phyloP scores from a whole-genome alignment of 1,140 invertebrate genomes.

The Drosophila bipectinata region DNA sequence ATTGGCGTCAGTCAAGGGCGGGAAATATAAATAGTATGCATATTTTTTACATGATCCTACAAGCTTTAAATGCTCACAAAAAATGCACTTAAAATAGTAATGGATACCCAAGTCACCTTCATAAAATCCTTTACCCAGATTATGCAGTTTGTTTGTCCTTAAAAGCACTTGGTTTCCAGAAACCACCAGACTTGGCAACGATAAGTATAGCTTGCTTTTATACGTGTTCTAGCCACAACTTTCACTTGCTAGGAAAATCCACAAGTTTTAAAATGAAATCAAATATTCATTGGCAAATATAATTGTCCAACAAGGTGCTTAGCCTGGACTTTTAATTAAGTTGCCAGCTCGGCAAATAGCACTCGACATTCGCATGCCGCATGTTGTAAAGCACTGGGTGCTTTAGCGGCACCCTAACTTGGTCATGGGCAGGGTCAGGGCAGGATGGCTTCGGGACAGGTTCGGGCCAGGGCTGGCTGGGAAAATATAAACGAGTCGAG shows the following conservation, averaged over 20 bases:
- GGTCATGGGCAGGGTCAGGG: slow-evolving; percentile 1
- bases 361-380: slow-evolving; percentile 21
- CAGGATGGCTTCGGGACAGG: not conserved
- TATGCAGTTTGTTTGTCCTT: not conserved
- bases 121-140: not conserved
- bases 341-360: slow-evolving; percentile 43
- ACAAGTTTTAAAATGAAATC: slow-evolving; percentile 38
- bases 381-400: slow-evolving; percentile 33
- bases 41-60: not conserved
- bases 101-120: not conserved
- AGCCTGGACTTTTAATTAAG: slow-evolving; percentile 50
- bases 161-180: not conserved
- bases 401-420: not conserved
- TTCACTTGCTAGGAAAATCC: not conserved
- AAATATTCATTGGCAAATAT: slow-evolving; percentile 58
- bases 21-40: not conserved
- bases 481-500: slow-evolving; percentile 4
- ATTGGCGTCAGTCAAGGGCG: not conserved
- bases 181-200: not conserved
- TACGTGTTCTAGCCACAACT: not conserved
- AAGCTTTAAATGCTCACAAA: not conserved
- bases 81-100: too few relatives aligned
- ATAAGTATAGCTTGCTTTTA: not conserved
- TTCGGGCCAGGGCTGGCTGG: not conserved
- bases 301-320: slow-evolving; percentile 34